Base-by-base conservation (phyloP, 2,888 invertebrate species). In the Galeruca laticollis region DNA sequence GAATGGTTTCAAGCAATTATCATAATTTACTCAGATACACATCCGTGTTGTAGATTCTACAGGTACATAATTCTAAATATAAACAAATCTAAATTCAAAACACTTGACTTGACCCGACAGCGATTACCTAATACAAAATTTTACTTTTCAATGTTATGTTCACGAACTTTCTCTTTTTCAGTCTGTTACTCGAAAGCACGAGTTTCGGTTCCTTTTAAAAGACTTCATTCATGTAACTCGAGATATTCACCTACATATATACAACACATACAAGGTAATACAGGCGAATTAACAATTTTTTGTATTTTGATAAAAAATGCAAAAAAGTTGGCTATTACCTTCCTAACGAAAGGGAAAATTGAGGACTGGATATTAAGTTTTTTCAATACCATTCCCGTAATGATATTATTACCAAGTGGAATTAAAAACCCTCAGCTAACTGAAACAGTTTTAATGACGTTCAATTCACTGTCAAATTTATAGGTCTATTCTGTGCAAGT, bases 161-260 rank as follows among this genome's bases (percentile, higher is more conserved):
- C 62, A 60, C 56, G 26, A 64, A 72, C 72, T 72, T 61, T 72
- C 72, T 72, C 72, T 68, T 63, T 69, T 64, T 56, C 52, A 37
- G 13, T 62, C 52, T 21, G 37, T 13, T 61, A 18, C 18, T 61
- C 51, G 15, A 35, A 13, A 62, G 52, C 62, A 51, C 35, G 52
- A 62, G 51, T 37, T 62, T 61, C 18, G 51, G 51, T 35, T 61
- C 18, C 51, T 52, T 62, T 49, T 52, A 52, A 31, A 35, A 35
- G 35, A 47, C 21, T 61, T 61, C 61, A 61, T 47, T 51, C 61
- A 61, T 49, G 43, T 37, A 20, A 13, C 18, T 35, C 35, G 35
- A 57, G 10, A 57, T 15, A 57, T 15, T 13, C 40, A 40, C 40
- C 40, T n/a, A 4, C 6, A 40, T 40, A 13, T 13, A 26, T 3